Evolutionary conservation across 2,888 invertebrate species (phyloP).

Genomic region (Lasioglossum malachurum): DNA sequence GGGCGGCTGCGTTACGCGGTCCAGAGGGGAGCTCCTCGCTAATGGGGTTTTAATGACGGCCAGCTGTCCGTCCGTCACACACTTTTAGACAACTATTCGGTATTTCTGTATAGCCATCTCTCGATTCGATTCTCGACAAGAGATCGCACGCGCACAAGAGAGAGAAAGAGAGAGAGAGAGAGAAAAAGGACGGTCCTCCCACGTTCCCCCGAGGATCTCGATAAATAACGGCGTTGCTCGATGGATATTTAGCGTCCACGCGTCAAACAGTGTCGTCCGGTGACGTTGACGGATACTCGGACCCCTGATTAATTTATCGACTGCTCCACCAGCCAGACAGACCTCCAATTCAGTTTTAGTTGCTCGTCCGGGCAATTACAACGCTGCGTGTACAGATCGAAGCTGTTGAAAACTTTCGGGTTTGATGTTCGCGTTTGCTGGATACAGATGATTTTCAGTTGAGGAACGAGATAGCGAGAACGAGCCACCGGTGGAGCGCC

Average conservation of each 20-base stretch:
- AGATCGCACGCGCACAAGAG: slow-evolving; percentile 17
- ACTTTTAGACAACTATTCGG: slow-evolving; percentile 82
- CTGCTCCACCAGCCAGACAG: not conserved
- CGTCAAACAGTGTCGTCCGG: slow-evolving; percentile 16
- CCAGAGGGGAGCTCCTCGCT: slow-evolving; percentile 77
- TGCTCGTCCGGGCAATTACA: not conserved
- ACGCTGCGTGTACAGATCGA: no score
- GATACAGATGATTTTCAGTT: not conserved
- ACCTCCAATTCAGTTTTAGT: not conserved
- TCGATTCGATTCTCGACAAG: slow-evolving; percentile 65
- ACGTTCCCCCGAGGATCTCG: slow-evolving; percentile 28
- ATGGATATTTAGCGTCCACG: slow-evolving; percentile 21
- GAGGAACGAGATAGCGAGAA: not conserved
- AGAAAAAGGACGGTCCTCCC: not conserved
- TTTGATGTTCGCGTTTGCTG: not conserved
- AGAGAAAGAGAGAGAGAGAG: not conserved
- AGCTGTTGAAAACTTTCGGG: not conserved
- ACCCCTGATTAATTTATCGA: not conserved
- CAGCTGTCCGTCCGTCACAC: slow-evolving; percentile 84
- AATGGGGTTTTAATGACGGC: slow-evolving; percentile 84
- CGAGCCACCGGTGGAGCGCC: not conserved
- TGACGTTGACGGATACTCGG: slow-evolving; percentile 22
- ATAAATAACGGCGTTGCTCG: slow-evolving; percentile 36
- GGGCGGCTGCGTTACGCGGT: slow-evolving; percentile 71
- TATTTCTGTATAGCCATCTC: slow-evolving; percentile 79